A percentile compares a stretch with the other conserved stretches of the same genome.
Evolutionary conservation across 2,797 vertebrate genomes (phyloP).

Genomic region (Todus mexicanus): DNA sequence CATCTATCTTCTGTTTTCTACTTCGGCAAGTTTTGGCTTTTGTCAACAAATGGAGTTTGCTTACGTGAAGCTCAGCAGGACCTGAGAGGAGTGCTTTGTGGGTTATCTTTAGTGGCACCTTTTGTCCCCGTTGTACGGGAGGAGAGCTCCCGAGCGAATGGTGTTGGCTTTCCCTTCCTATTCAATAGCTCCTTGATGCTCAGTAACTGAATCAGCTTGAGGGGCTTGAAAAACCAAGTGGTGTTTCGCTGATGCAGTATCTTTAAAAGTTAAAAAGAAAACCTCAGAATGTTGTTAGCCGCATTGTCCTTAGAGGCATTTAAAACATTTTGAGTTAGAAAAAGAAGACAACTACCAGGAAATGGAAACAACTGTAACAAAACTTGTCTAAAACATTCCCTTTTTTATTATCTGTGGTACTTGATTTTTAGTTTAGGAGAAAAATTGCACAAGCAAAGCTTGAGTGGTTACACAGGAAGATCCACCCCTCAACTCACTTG

Average conservation of each 20-base stretch:
- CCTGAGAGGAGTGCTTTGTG: neutral
- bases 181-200: neutral
- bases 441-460: neutral
- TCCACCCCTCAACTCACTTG: neutral
- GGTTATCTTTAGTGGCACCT: conserved; percentile 25
- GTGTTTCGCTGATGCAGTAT: neutral
- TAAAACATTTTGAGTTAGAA: neutral
- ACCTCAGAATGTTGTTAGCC: neutral
- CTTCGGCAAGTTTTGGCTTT: neutral
- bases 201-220: neutral
- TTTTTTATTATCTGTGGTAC: neutral
- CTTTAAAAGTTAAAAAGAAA: neutral
- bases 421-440: neutral
- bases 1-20: conserved; percentile 23
- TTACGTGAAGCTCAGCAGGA: conserved; percentile 30
- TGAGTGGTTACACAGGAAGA: neutral
- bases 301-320: accelerated
- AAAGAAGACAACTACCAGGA: neutral
- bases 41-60: conserved; percentile 8
- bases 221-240: neutral
- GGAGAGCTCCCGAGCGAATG: neutral
- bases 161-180: conserved; percentile 8
- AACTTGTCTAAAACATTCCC: neutral
- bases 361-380: neutral
- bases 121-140: conserved; percentile 15